A percentile compares a stretch with the other conserved stretches of the same genome.
Conservation (phyloP, 2,888 invertebrate species). For the Digitonthophagus gazella region DNA sequence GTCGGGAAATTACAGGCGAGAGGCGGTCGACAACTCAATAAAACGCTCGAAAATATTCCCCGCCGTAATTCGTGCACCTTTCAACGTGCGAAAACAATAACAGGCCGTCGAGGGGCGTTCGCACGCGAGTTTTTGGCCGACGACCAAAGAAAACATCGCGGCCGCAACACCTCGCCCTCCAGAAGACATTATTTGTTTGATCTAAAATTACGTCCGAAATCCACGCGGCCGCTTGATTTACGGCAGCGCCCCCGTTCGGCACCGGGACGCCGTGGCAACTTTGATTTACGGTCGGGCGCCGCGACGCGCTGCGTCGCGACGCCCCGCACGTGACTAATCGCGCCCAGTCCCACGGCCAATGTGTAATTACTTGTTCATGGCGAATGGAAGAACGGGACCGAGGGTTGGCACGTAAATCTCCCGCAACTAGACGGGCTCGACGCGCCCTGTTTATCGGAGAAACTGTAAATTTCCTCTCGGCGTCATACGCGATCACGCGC, state of each 20-base stretch:
- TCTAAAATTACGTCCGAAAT: slow-evolving; percentile 15
- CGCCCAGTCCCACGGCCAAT: slow-evolving; percentile 9
- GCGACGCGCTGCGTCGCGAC: neutral
- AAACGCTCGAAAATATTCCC: neutral
- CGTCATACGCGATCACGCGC: too few relatives aligned
- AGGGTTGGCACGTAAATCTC: too few relatives aligned
- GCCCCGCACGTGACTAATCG: slow-evolving; percentile 7
- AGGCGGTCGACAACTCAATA: neutral
- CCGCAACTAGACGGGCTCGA: too few relatives aligned
- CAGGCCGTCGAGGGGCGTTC: neutral
- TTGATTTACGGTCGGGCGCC: neutral
- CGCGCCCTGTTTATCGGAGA: too few relatives aligned
- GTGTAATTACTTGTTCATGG: slow-evolving; percentile 14
- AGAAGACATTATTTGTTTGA: slow-evolving; percentile 16
- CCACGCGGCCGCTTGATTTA: neutral
- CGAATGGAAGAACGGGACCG: neutral
- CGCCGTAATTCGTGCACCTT: neutral
- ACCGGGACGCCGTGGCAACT: neutral
- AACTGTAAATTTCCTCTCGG: too few relatives aligned
- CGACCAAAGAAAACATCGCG: neutral
- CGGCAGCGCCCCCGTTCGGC: neutral
- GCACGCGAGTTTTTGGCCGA: neutral
- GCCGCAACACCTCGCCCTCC: neutral
- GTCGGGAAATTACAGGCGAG: neutral
- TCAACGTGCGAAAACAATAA: slow-evolving; percentile 14